These are phyloP conservation scores for Doryteuthis pealeii DNA, from an alignment of 1,140 invertebrate genomes.

Conservation along the genomic window DNA sequence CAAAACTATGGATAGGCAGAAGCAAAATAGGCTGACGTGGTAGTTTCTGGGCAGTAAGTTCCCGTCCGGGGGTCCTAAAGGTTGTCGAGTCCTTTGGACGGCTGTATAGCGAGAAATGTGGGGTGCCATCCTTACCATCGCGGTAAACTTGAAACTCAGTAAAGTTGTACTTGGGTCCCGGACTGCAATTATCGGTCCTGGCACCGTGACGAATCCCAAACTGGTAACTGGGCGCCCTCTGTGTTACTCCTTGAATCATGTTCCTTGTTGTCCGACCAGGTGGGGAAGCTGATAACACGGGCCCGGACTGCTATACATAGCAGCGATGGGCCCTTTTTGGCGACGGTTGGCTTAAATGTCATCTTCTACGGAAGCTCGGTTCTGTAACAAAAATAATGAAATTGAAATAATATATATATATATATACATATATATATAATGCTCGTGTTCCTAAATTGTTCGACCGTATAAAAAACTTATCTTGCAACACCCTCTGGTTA, in stretches of 20 bases:
- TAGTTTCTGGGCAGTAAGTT: conserved; percentile 78
- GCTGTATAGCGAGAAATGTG: conserved; percentile 55
- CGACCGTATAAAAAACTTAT: no score
- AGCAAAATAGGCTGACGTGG: conserved; percentile 66
- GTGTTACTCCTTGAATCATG: conserved; percentile 58
- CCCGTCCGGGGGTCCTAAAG: conserved; percentile 80
- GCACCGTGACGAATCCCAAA: conserved; percentile 55
- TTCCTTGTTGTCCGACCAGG: conserved; percentile 49
- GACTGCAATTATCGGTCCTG: conserved; percentile 43
- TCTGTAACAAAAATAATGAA: no score
- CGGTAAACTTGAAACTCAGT: conserved; percentile 32
- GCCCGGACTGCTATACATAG: conserved; percentile 86
- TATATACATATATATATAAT: no score
- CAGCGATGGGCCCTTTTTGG: conserved; percentile 85
- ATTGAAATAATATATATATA: no score
- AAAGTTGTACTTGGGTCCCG: conserved; percentile 31
- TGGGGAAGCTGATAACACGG: conserved; percentile 64
- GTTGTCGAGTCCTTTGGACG: conserved; percentile 35
- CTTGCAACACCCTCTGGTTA: no score
- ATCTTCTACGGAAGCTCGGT: background rate
- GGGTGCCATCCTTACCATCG: conserved; percentile 56
- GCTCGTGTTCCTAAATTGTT: no score
- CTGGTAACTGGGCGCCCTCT: conserved; percentile 49
- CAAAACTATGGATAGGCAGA: conserved; percentile 72
- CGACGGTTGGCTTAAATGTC: background rate